Base-by-base conservation (phyloP, 2,888 invertebrate genomes). In the Caenorhabditis sp. region DNA sequence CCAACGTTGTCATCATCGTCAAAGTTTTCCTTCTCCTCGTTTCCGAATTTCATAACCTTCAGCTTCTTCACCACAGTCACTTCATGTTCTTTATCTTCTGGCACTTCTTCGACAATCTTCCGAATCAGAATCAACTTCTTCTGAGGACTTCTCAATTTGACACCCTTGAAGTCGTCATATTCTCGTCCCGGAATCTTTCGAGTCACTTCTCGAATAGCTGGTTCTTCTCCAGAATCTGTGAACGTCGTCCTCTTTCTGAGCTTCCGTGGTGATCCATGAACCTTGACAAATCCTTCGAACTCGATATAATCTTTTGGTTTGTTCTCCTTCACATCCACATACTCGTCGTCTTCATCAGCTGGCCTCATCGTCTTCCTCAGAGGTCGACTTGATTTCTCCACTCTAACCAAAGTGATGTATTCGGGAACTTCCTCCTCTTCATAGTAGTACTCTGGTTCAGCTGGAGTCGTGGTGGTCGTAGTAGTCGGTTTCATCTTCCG, bases 351-450 rank as follows among this genome's bases (percentile, higher is more conserved):
- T 28, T 81, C 81, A 56, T 81, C 81, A 14, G 31, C 47, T 3
- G 81, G 74, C 56, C 61, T 74, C 12, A 14, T 22, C 19, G 31
- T 28, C 26, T 73, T 80, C 49, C 69, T 24, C 14, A 80, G 41
- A 24, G 73, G 68, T 16, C 80, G 31, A 22, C 14, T 63, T 2
- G 69, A 69, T 54, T 74, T 61, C 19, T 68, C 61, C 16, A 61
- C 61, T 51, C 63, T 69, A n/a, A 75, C 70, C 4, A 75, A 44
- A 26, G 61, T 70, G 12, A 69, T 63, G 0, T 44, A 24, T 38
- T 81, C 63, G 0, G 81, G 81, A 63, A 63, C 64, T 28, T 81
- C 81, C 38, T 75, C 70, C n/a, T 81, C 74, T 35, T 81, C 81
- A 49, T 81, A 81, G 22, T 81, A 81, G 49, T 75, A 81, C 51